Evolutionary conservation across 2,797 vertebrate species (phyloP).

Genomic region (Microctenopoma stevenorrisi): DNA sequence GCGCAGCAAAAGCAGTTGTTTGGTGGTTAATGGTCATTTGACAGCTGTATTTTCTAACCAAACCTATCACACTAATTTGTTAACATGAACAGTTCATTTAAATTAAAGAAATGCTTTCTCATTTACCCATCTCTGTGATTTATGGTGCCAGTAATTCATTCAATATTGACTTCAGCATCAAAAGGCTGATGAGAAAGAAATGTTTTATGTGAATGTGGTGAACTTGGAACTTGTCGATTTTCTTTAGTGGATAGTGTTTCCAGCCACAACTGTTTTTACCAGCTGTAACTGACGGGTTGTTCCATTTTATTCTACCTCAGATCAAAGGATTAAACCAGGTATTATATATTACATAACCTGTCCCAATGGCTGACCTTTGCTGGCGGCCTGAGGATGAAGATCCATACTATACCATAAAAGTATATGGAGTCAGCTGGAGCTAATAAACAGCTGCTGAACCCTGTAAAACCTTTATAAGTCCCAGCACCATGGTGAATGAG

Average conservation of each 20-base stretch:
- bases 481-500: slow-evolving; percentile 57
- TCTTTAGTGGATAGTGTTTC: neutral
- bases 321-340: slow-evolving; percentile 5
- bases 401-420: slow-evolving; percentile 76
- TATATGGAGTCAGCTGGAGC: slow-evolving; percentile 76
- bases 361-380: slow-evolving; percentile 19
- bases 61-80: neutral
- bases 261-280: neutral
- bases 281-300: neutral
- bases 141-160: neutral
- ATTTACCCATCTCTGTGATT: neutral
- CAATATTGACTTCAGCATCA: neutral
- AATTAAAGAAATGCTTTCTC: neutral
- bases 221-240: neutral
- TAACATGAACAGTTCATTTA: neutral
- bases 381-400: slow-evolving; percentile 63
- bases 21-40: neutral
- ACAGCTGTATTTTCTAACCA: neutral
- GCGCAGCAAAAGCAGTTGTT: no score
- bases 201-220: neutral
- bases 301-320: slow-evolving; percentile 16
- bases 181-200: neutral
- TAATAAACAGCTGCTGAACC: slow-evolving; percentile 80
- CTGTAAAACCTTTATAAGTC: slow-evolving; percentile 77
- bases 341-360: slow-evolving; percentile 42